A percentile compares a stretch with the other conserved stretches of the same genome.
Conservation (phyloP, 2,888 invertebrate genomes). For the Napeogenes inachia region DNA sequence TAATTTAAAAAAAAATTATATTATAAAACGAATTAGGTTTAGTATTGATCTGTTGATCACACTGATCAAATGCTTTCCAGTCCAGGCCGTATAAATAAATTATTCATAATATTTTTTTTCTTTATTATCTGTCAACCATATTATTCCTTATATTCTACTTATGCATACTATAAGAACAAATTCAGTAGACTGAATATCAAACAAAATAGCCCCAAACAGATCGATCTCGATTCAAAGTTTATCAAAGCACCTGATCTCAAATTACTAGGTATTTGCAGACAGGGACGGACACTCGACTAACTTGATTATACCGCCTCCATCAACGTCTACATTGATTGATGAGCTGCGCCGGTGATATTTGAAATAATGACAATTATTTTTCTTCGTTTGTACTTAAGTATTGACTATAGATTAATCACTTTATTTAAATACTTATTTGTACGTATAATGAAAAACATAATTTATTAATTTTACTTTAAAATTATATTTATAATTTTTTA, state of each 20-base stretch:
- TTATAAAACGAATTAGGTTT: no score
- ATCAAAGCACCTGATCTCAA: slow-evolving; percentile 47
- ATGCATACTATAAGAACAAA: no score
- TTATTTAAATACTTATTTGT: no score
- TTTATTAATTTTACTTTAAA: no score
- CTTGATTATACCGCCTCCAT: slow-evolving; percentile 66
- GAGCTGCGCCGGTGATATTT: slow-evolving; percentile 37
- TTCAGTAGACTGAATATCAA: background rate
- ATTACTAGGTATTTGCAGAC: slow-evolving; percentile 53
- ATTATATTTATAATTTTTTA: no score
- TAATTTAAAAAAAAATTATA: no score
- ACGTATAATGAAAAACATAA: no score
- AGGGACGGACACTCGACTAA: slow-evolving; percentile 58
- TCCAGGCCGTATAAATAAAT: no score
- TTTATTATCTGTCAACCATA: background rate
- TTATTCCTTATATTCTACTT: background rate
- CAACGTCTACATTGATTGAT: slow-evolving; percentile 66
- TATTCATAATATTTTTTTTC: no score
- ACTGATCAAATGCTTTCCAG: no score
- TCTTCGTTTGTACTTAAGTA: background rate
- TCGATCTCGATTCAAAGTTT: slow-evolving; percentile 1
- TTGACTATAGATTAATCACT: no score
- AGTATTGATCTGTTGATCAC: no score
- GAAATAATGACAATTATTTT: slow-evolving; percentile 44
- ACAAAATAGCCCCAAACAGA: background rate